phyloP scores from a whole-genome alignment of 2,113 vertebrate species.

The Scomber scombrus region DNA sequence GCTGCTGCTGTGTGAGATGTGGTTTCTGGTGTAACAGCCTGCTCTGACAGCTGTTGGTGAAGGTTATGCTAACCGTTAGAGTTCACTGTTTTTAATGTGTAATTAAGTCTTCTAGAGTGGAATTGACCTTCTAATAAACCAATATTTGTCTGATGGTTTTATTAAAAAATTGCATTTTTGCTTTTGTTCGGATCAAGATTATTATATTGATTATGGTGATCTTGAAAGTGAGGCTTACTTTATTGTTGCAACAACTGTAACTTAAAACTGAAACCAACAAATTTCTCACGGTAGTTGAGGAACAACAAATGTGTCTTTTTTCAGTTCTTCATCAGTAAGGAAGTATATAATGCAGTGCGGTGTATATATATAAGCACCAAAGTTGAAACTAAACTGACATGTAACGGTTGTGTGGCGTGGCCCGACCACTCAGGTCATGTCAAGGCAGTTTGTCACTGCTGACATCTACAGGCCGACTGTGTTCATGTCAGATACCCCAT shows the following conservation, averaged over 20 bases:
- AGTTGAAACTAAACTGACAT: too few relatives aligned
- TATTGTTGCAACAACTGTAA: not conserved
- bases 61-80: not conserved
- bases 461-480: constrained; percentile 71
- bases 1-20: constrained; percentile 23
- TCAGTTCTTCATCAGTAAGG: too few relatives aligned
- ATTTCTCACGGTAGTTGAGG: not conserved
- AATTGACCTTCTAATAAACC: not conserved
- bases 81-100: constrained; percentile 1
- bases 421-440: not conserved
- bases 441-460: constrained; percentile 65
- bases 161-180: not conserved
- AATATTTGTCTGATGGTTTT: not conserved
- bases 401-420: not conserved
- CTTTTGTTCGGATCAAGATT: too few relatives aligned
- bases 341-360: too few relatives aligned
- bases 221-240: not conserved
- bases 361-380: too few relatives aligned
- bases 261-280: not conserved
- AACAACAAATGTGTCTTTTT: too few relatives aligned
- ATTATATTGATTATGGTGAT: not conserved
- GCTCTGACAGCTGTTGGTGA: constrained; percentile 30
- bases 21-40: constrained; percentile 41
- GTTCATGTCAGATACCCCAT: constrained; percentile 46
- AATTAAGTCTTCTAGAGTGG: not conserved